These are phyloP conservation scores for Catostylus mosaicus DNA, from an alignment of 30 jellyfish, hydroid and myxozoan genomes.

Conservation along the genomic window DNA sequence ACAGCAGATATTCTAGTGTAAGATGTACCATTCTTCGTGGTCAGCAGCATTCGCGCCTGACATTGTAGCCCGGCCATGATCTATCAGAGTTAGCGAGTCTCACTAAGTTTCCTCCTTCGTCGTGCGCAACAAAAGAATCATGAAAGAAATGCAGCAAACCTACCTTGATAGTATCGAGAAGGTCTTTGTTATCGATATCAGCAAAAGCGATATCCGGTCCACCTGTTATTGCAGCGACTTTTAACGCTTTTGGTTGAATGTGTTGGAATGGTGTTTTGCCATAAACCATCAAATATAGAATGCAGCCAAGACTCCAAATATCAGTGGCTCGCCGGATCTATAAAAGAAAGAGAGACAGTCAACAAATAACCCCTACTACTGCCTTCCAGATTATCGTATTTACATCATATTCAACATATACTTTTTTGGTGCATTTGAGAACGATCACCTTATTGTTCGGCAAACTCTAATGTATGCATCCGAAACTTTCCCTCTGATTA, in stretches of 20 bases:
- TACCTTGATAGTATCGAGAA: conserved; percentile 86
- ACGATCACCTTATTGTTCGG: too few relatives aligned
- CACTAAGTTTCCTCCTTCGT: too few relatives aligned
- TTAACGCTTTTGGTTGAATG: conserved; percentile 45
- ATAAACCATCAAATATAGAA: conserved; percentile 80
- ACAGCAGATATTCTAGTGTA: background rate
- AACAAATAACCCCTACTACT: background rate
- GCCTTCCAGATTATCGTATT: too few relatives aligned
- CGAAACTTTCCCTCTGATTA: too few relatives aligned
- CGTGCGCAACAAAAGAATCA: too few relatives aligned
- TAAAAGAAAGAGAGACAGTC: background rate
- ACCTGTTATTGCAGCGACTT: conserved; percentile 52
- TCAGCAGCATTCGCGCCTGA: too few relatives aligned
- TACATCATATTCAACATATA: too few relatives aligned
- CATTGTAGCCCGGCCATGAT: too few relatives aligned
- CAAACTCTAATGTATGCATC: too few relatives aligned
- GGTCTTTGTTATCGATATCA: conserved; percentile 52
- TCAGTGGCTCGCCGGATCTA: conserved; percentile 92
- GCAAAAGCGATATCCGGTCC: conserved; percentile 70
- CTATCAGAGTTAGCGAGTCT: too few relatives aligned
- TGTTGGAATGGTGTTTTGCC: conserved; percentile 90
- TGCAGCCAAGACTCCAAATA: conserved; percentile 99
- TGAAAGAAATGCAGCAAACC: background rate
- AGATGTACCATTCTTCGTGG: background rate
- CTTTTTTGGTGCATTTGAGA: too few relatives aligned